Base-by-base conservation (phyloP, 2,797 vertebrate species). In the Knipowitschia caucasica region DNA sequence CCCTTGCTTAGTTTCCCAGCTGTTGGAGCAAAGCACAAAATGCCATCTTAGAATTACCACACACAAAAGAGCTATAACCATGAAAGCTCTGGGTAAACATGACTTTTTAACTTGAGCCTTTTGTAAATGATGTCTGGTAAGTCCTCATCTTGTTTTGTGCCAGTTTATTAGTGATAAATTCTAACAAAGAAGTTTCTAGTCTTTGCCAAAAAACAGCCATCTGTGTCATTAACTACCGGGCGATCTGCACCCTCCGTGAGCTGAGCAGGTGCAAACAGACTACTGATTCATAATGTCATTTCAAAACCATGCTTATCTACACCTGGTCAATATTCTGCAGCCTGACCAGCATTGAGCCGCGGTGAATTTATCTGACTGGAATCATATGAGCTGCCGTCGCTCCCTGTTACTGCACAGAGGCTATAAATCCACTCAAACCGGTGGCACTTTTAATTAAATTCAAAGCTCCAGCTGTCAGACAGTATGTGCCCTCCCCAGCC, bases 381-480 rank as follows among this genome's bases (percentile, higher is more conserved):
- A 47, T 59, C 1, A 14, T 67, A 67, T 44, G 50, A 77, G 38
- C 60, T 64, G 56, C 45, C 55, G 53, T 26, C 55, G 47, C 59
- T 67, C 56, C 24, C 44, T 25, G 18, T 52, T 64, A 59, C 64
- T 71, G 31, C 34, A 59, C 33, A 58, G 35, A 26, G 45, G 46
- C 64, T 64, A 56, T 81, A 78, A 83, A 85, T 69, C 77, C 71
- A 50, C 58, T 65, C 36, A 67, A 75, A 73, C 55, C 62, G 67
- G 68, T 64, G 70, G 83, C 77, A 83, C 46, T 38, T 86, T 82
- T 82, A 82, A 87, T 86, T 83, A 79, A 80, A 84, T 66, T 70
- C 53, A 67, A 56, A 78, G 56, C 69, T 60, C 50, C 64, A 75
- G 62, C 71, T 86, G 80, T 75, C 77, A 71, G 62, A 63, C 27